phyloP scores from a whole-genome alignment of 2,888 invertebrate species.

The Barypeithes pellucidus region DNA sequence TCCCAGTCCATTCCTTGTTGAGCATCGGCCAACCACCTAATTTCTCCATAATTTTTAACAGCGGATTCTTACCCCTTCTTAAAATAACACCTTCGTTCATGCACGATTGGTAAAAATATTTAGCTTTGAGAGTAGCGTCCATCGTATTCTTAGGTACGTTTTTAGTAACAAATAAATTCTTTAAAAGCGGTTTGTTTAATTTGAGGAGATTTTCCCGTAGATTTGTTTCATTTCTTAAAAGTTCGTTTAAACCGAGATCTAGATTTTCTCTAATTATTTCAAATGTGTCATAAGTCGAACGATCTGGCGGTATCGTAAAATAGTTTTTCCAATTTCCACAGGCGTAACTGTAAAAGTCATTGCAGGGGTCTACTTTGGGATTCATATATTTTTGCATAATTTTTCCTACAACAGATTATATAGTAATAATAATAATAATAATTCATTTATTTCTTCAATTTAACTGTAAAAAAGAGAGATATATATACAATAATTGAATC shows the following conservation, averaged over 20 bases:
- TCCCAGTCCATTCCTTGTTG: constrained; percentile 77
- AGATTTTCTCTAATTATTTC: constrained; percentile 79
- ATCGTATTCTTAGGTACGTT: constrained; percentile 52
- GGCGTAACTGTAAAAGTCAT: constrained; percentile 89
- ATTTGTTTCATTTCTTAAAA: constrained; percentile 71
- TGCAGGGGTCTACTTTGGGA: constrained; percentile 80
- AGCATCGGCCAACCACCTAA: constrained; percentile 94
- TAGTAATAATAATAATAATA: not conserved
- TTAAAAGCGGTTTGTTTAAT: constrained; percentile 21
- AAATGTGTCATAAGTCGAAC: constrained; percentile 53
- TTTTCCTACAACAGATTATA: constrained; percentile 49
- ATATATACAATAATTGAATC: no score
- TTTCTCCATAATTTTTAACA: constrained; percentile 78
- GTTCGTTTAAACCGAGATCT: constrained; percentile 79
- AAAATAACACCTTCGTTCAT: constrained; percentile 80
- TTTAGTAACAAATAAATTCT: constrained; percentile 15
- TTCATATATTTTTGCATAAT: constrained; percentile 88
- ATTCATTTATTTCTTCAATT: no score
- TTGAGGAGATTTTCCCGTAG: constrained; percentile 3
- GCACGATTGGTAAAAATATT: constrained; percentile 89
- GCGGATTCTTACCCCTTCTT: constrained; percentile 81
- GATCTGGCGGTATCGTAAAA: constrained; percentile 92
- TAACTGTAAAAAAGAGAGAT: no score
- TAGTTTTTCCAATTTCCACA: constrained; percentile 90
- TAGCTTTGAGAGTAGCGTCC: constrained; percentile 86